Base-by-base conservation (phyloP, 2,113 vertebrate species). In the Herpailurus yagouaroundi region DNA sequence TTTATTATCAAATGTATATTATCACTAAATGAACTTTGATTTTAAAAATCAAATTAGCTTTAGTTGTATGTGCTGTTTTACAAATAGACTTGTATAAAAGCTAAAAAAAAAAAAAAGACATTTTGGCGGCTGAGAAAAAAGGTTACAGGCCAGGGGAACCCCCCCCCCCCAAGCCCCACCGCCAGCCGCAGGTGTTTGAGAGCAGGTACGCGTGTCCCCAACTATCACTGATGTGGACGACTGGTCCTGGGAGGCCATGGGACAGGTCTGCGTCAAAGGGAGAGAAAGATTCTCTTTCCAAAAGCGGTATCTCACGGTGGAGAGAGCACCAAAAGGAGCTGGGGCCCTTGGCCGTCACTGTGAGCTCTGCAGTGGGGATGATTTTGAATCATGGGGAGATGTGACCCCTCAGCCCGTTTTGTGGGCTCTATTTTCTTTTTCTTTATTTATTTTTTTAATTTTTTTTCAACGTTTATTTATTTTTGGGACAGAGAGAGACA, bases 11-110 rank as follows among this genome's bases (percentile, higher is more conserved):
- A 98, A 98, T 99, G 98, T 99, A 99, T 98, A 98, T 99, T 99
- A 98, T 98, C 98, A 99, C 99, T 89, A 98, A 99, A 99, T 98
- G 98, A 99, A 99, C 91, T 97, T 95, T 99, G 98, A 99, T 99
- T 99, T 99, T 95, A 98, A 98, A 97, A 99, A 99, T 99, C 98
- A 98, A 98, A 97, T 98, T 99, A 98, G 98, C 98, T 98, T 98
- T 98, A 99, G 99, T 98, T 99, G 98, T 98, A 98, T 98, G 98
- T 99, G 98, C 98, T 99, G 99, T 99, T 99, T 99, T 99, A 99
- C 98, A 98, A 98, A 99, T 93, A 98, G 98, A 99, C 98, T 99
- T 97, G 93, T 97, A 93, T 45, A 94, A 96, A 74, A 0, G 8
- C 50, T 50, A 50, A 50, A 50, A 50, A 50, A 50, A 55, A 55